phyloP scores from a whole-genome alignment of 1,140 invertebrate genomes.

The Drosophila auraria region DNA sequence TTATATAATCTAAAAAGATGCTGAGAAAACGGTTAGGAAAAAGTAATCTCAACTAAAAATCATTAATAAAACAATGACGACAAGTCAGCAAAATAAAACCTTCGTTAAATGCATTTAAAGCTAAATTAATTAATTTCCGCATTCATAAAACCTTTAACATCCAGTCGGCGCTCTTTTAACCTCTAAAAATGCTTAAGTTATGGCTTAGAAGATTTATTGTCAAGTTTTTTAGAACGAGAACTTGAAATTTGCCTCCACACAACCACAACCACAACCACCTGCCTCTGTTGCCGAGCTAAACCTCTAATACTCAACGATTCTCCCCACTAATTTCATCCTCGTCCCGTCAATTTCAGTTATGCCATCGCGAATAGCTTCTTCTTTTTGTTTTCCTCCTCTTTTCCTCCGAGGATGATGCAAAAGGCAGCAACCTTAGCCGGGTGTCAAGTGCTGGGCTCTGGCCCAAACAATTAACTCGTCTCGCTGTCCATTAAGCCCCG shows the following conservation, averaged over 20 bases:
- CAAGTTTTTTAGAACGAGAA: constrained; percentile 10
- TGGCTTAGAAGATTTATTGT: constrained; percentile 15
- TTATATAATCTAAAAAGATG: not conserved
- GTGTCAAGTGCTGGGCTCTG: constrained; percentile 51
- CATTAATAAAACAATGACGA: not conserved
- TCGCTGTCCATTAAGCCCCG: constrained; percentile 64
- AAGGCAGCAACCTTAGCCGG: not conserved
- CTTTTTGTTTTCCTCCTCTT: constrained; percentile 9
- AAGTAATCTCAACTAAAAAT: not conserved
- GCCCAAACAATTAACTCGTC: constrained; percentile 79
- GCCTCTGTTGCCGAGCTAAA: not conserved
- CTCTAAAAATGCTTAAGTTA: not conserved
- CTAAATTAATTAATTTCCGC: constrained; percentile 2
- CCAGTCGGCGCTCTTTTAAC: not conserved
- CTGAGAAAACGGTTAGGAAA: not conserved
- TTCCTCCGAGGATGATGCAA: not conserved
- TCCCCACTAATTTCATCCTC: constrained; percentile 17
- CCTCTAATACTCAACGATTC: not conserved
- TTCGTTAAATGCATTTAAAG: not conserved
- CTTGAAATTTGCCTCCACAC: not conserved
- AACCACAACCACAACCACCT: not conserved
- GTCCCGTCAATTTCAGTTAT: constrained; percentile 63
- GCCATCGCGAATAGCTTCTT: constrained; percentile 57
- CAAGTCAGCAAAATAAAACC: not conserved
- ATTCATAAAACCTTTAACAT: constrained; percentile 9